Conservation (phyloP, 1,140 invertebrate genomes). For the Drosophila guanche region DNA sequence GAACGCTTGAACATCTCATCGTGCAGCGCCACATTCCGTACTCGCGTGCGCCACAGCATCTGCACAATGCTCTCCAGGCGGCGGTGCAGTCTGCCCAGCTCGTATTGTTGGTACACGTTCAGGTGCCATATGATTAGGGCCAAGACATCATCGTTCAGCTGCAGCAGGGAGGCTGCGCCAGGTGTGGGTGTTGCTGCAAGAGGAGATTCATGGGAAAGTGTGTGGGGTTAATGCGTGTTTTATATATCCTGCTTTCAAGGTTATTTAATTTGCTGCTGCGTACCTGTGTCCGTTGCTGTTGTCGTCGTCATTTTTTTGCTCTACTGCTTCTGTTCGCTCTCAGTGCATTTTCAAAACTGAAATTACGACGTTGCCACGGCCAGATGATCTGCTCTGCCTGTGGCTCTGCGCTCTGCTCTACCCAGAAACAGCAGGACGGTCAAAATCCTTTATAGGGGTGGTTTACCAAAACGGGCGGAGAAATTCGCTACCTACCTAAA, state of each 20-base stretch:
- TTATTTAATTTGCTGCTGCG: slow-evolving; percentile 1
- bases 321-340: slow-evolving; percentile 9
- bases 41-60: slow-evolving; percentile 62
- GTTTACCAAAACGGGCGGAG: slow-evolving; percentile 48
- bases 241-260: slow-evolving; percentile 3
- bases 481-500: slow-evolving; percentile 45
- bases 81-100: slow-evolving; percentile 58
- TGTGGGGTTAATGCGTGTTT: not conserved
- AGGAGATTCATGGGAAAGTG: no score
- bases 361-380: slow-evolving; percentile 19
- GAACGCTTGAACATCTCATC: slow-evolving; percentile 46
- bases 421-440: slow-evolving; percentile 8
- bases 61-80: slow-evolving; percentile 59
- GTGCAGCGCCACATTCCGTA: slow-evolving; percentile 53
- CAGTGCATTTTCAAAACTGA: slow-evolving; percentile 49
- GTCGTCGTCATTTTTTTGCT: slow-evolving; percentile 53
- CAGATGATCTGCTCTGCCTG: slow-evolving; percentile 39
- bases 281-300: slow-evolving; percentile 46
- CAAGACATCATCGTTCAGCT: slow-evolving; percentile 73
- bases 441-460: slow-evolving; percentile 52
- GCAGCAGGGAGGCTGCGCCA: slow-evolving; percentile 41
- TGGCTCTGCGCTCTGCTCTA: slow-evolving; percentile 26
- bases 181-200: slow-evolving; percentile 10
- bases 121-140: slow-evolving; percentile 59
- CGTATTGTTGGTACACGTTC: slow-evolving; percentile 63